Base-by-base conservation (phyloP, 2,113 vertebrate genomes). In the Riparia riparia region DNA sequence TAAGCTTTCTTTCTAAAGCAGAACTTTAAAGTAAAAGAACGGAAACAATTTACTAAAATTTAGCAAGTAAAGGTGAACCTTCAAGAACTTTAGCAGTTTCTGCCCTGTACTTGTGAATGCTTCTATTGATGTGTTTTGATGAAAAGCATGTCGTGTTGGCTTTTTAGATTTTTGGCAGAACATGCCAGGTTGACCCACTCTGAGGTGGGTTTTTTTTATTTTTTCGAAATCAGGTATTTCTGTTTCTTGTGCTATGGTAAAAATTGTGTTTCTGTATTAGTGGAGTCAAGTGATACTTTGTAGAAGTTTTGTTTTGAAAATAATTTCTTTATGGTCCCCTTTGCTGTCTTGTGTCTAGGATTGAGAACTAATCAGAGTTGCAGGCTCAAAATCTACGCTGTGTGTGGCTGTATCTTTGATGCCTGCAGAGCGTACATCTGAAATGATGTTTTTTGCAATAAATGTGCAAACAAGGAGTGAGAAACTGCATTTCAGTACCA, bases 381-480 rank as follows among this genome's bases (percentile, higher is more conserved):
- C 31, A 74, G 39, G 8, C 39, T 66, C 14, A 54, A n/a, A 44
- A 64, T n/a, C 10, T 58, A 0, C 13, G 16, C 6, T 1, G 0
- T 24, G 9, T 28, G 32, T 44, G 50, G 39, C 26, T 92, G 14
- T 45, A 7, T 45, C 29, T 57, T 49, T 18, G 50, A 28, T 86
- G 22, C 31, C 45, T 68, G 60, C 64, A 74, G 61, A 44, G 69
- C 12, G 89, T 17, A 4, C 4, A 9, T 15, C 16, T 78, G 54
- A 78, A 60, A 53, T 45, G 3, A 53, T 24, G 18, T 4, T 3
- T 76, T 74, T 61, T 88, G 9, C 19, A 28, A 17, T 22, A 44
- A 69, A n/a, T 13, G 21, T 60, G 57, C 57, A 42, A 47, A 44
- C 17, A 66, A 42, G 47, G 24, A 82, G 12, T 39, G 29, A 74